Percentiles rank a stretch among this genome's conserved stretches.
Evolutionary conservation across 2,888 invertebrate genomes (phyloP).

Genomic region (Volucella zonaria): DNA sequence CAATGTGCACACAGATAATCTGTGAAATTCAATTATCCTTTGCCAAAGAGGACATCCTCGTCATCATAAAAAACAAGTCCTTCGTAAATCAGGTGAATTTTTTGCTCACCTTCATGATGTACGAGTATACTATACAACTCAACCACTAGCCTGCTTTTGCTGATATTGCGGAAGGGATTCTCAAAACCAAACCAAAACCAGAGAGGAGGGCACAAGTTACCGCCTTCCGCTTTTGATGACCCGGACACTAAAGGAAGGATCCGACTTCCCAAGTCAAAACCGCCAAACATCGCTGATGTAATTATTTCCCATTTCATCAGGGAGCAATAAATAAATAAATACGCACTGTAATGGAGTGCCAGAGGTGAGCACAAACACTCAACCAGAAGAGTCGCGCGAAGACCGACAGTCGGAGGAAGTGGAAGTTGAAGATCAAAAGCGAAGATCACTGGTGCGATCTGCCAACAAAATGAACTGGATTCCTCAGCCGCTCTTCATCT

Average conservation of each 20-base stretch:
- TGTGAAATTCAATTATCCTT: slow-evolving; percentile 73
- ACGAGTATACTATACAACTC: too few species aligned
- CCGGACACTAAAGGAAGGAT: slow-evolving; percentile 27
- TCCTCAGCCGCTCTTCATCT: slow-evolving; percentile 17
- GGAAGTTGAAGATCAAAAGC: slow-evolving; percentile 66
- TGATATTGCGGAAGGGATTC: slow-evolving; percentile 8
- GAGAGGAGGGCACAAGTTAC: slow-evolving; percentile 39
- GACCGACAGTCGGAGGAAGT: slow-evolving; percentile 44
- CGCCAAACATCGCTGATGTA: slow-evolving; percentile 23
- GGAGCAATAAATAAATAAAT: slow-evolving; percentile 68
- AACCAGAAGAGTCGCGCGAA: background rate
- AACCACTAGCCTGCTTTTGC: too few species aligned
- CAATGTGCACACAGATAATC: slow-evolving; percentile 63
- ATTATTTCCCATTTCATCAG: slow-evolving; percentile 71
- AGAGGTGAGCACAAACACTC: slow-evolving; percentile 40
- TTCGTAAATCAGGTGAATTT: slow-evolving; percentile 66
- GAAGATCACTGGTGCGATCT: slow-evolving; percentile 41
- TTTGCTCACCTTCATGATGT: slow-evolving; percentile 6
- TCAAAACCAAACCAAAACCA: slow-evolving; percentile 15
- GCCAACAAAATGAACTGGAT: slow-evolving; percentile 66
- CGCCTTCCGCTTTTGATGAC: background rate
- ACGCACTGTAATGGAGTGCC: slow-evolving; percentile 60
- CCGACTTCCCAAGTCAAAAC: background rate
- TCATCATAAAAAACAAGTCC: slow-evolving; percentile 59
- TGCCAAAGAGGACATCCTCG: slow-evolving; percentile 62